Evolutionary conservation across 2,888 invertebrate species (phyloP), one percentile per base, ranked within the genome.

Genomic region (Drosophila sordidapex): DNA sequence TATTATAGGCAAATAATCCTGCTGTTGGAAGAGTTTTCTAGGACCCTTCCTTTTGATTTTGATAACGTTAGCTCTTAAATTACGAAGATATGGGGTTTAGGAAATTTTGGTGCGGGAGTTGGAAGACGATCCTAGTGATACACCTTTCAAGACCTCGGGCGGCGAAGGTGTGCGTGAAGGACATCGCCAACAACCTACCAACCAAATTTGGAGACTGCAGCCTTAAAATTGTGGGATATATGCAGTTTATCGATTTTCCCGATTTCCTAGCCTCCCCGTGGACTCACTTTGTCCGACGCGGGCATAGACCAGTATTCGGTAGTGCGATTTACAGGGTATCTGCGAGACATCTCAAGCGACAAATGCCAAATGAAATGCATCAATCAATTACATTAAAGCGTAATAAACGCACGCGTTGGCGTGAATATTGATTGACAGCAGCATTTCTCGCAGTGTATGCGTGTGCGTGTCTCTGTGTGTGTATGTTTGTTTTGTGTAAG

Each of bases 401-500:
- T 25, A 27, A 54, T 29, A n/a, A 56, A 21, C 53, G 6, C 59
- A 27, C 35, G 29, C 40, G 60, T 60, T 13, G 59, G 27, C 56
- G 36, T 29, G 4, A n/a, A 25, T 8, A n/a, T 3, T 35, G 57
- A 64, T 48, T 59, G 52, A 33, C 53, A 51, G 33, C 54, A n/a
- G 11, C 1, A 43, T 46, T 59, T 59, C 27, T 65, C 48, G 25
- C 66, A 67, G 27, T 49, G 36, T 38, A 36, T 27, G 25, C 2
- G 21, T 36, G 21, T 29, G 29, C 29, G 29, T 29, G 29, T 4
- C 13, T 15, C 35, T 35, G 4, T 62, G 49, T 38, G 46, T 33
- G 53, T 35, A 46, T 38, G 31, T 43, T 27, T 51, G 33, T 46
- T 59, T 57, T 63, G 60, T 70, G 29, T 46, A 64, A 54, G 54